A percentile compares a stretch with the other conserved stretches of the same genome.
Conservation (phyloP, 2,888 invertebrate species). For the Argyra leucocephala region DNA sequence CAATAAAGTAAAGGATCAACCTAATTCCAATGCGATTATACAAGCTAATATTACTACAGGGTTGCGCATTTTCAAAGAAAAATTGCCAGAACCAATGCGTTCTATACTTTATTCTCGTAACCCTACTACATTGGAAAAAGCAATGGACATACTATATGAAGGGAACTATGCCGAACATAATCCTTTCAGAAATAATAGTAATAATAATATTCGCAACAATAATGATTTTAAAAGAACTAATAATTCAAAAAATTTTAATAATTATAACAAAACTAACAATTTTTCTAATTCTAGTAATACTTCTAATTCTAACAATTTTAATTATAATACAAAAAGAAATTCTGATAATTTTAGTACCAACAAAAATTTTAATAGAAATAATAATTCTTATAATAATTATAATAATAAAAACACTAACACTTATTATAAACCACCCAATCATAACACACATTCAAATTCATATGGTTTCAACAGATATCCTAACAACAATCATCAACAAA, state of each 20-base stretch:
- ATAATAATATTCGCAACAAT: too few relatives aligned
- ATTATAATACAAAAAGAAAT: too few relatives aligned
- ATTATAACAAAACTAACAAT: too few relatives aligned
- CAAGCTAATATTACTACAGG: too few relatives aligned
- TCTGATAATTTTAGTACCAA: too few relatives aligned
- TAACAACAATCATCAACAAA: not conserved
- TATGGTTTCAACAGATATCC: not conserved
- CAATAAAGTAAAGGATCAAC: too few relatives aligned
- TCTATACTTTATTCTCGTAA: conserved; percentile 13
- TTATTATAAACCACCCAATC: not conserved
- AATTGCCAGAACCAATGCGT: conserved; percentile 15
- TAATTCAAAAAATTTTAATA: too few relatives aligned
- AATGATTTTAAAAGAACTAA: too few relatives aligned
- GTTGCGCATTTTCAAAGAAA: conserved; percentile 14
- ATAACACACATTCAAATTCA: not conserved
- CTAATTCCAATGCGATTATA: too few relatives aligned
- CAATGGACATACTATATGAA: conserved; percentile 11
- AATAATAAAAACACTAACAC: not conserved
- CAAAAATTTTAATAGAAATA: too few relatives aligned
- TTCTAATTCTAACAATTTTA: too few relatives aligned
- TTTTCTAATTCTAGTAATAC: too few relatives aligned
- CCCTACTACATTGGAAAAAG: conserved; percentile 7
- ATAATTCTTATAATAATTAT: not conserved
- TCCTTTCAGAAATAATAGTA: conserved; percentile 9
- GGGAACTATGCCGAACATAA: conserved; percentile 14